Conservation (phyloP, 2,113 vertebrate species). For the Scopus umbretta region DNA sequence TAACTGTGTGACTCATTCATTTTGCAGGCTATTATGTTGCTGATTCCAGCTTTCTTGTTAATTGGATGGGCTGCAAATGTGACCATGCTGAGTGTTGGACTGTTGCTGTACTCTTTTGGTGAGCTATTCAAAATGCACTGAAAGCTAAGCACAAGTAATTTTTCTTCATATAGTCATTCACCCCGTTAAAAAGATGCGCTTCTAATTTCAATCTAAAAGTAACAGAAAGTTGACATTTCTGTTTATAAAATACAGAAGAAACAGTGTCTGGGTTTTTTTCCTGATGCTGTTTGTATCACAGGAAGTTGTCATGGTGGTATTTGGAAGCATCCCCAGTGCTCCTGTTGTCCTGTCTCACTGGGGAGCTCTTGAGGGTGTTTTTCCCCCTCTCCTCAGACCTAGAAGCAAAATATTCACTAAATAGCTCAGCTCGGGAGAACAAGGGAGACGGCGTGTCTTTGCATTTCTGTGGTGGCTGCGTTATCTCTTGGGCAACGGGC, state of each 20-base stretch:
- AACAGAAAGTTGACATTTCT: background rate
- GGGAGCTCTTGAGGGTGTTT: background rate
- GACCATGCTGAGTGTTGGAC: constrained; percentile 77
- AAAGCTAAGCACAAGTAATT: background rate
- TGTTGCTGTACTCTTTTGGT: constrained; percentile 92
- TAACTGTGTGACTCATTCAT: background rate
- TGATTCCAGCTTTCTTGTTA: constrained; percentile 89
- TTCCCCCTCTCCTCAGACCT: background rate
- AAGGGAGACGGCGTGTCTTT: rapidly evolving
- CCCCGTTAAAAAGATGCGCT: background rate
- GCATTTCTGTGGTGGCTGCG: background rate
- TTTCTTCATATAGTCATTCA: background rate
- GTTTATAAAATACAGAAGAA: background rate
- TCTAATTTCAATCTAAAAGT: background rate
- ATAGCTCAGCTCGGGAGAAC: background rate
- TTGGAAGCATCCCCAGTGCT: background rate
- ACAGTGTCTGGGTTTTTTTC: background rate
- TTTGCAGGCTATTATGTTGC: constrained; percentile 82
- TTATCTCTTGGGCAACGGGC: background rate
- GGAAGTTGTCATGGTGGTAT: background rate
- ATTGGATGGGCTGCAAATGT: constrained; percentile 83
- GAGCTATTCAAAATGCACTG: constrained; percentile 48
- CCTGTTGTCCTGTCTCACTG: background rate
- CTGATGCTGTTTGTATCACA: background rate
- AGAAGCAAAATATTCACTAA: background rate